Percentiles rank a stretch among this genome's conserved stretches.
Conservation (phyloP, 2,113 vertebrate genomes). For the Eptesicus fuscus region DNA sequence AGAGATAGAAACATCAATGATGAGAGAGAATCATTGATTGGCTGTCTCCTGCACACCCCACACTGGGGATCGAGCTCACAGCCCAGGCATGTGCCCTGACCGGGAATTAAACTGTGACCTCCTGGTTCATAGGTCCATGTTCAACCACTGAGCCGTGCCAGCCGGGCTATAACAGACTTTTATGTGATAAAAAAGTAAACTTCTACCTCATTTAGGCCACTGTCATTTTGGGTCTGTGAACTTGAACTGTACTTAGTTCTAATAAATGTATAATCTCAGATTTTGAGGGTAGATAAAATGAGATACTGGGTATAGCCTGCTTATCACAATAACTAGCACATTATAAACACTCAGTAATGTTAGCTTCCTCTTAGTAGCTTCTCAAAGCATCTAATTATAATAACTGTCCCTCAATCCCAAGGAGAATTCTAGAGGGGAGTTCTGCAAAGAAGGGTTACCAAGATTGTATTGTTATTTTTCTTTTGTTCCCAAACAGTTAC, state of each 20-base stretch:
- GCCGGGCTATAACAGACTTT: background rate
- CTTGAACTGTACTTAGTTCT: background rate
- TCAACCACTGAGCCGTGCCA: no score
- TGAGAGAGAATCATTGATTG: no score
- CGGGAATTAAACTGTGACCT: no score
- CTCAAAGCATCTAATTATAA: background rate
- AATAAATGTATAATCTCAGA: background rate
- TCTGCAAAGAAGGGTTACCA: background rate
- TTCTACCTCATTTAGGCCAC: background rate
- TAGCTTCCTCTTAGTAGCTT: background rate
- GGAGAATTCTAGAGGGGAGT: background rate
- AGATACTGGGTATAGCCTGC: background rate
- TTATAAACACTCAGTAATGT: background rate
- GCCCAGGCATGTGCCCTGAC: no score
- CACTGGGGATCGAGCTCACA: no score
- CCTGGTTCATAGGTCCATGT: no score
- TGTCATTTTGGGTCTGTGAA: background rate
- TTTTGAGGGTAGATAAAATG: background rate
- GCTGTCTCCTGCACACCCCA: no score
- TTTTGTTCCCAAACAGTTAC: background rate
- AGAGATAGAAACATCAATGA: no score
- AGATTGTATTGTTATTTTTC: background rate
- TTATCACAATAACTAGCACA: background rate
- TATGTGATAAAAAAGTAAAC: background rate
- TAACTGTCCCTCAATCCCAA: background rate